Base-by-base conservation (phyloP, 2,888 invertebrate species). In the Drymonia ruficornis region DNA sequence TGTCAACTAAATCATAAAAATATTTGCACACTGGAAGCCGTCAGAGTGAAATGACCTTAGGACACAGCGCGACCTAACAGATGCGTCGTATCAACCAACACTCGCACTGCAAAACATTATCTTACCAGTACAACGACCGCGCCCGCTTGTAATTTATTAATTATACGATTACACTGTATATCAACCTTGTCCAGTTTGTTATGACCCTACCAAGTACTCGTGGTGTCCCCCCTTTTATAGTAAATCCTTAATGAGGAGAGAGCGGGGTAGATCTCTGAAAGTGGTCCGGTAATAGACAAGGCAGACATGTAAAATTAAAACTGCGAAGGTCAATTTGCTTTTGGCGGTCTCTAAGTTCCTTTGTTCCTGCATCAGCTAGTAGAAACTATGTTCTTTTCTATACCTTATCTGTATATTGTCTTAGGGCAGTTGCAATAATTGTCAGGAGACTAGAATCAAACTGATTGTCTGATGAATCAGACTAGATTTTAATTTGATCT, bases 111-210 rank as follows among this genome's bases (percentile, higher is more conserved):
- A 81, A 84, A 89, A 84, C 82, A 85, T 85, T 89, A 89, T 89
- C 89, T 81, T 78, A 64, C 72, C 72, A 74, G 89, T 83, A 78
- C 91, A 88, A 88, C 72, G 90, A 91, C 91, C 91, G 84, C 83
- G 72, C 74, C 67, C 78, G 79, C 81, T 85, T 80, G 86, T 90
- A 86, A 90, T 90, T 89, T 90, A 91, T 89, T 90, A 91, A 91
- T 91, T 90, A 86, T 82, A 82, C 85, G 80, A 83, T 83, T 83
- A 84, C 81, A 76, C 70, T 73, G 78, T 76, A 74, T 74, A 76
- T 68, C 73, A 78, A 73, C 74, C 72, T 74, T 73, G 72, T 49
- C 88, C 88, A 84, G 72, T 78, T 64, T 80, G 81, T 65, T 69
- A 52, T 69, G 86, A 86, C 66, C 86, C 69, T 63, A 64, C 67